A percentile compares a stretch with the other conserved stretches of the same genome.
These are phyloP conservation scores for Platycercus adscitus DNA, from an alignment of 2,113 vertebrate species.

Conservation along the genomic window DNA sequence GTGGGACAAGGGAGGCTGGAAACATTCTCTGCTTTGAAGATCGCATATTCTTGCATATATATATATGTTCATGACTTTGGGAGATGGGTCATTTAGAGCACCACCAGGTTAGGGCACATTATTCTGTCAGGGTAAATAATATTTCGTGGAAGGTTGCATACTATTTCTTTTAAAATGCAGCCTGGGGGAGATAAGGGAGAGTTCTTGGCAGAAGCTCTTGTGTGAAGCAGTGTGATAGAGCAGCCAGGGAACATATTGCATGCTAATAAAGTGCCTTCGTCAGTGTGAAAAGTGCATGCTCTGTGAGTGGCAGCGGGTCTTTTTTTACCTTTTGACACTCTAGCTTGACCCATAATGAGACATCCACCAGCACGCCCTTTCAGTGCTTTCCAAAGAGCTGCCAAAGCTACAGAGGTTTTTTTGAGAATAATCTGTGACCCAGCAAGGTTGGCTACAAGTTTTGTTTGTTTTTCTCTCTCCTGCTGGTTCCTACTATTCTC, in stretches of 20 bases:
- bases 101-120: neutral
- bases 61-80: neutral
- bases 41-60: neutral
- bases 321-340: slow-evolving; percentile 38
- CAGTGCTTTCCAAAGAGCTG: slow-evolving; percentile 33
- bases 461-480: slow-evolving; percentile 60
- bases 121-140: neutral
- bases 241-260: neutral
- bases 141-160: neutral
- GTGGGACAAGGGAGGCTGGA: neutral
- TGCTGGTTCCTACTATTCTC: slow-evolving; percentile 45
- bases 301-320: slow-evolving; percentile 16
- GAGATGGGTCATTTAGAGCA: neutral
- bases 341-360: slow-evolving; percentile 16
- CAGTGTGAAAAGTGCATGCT: neutral
- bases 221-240: neutral
- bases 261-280: slow-evolving; percentile 36
- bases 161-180: neutral
- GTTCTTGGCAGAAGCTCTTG: neutral
- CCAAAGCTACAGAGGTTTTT: slow-evolving; percentile 9
- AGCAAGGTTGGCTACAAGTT: slow-evolving; percentile 5
- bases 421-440: slow-evolving; percentile 38
- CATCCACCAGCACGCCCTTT: slow-evolving; percentile 20
- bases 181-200: neutral
- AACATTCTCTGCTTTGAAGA: neutral